phyloP scores from a whole-genome alignment of 2,797 vertebrate genomes.

The Apogon talboti region DNA sequence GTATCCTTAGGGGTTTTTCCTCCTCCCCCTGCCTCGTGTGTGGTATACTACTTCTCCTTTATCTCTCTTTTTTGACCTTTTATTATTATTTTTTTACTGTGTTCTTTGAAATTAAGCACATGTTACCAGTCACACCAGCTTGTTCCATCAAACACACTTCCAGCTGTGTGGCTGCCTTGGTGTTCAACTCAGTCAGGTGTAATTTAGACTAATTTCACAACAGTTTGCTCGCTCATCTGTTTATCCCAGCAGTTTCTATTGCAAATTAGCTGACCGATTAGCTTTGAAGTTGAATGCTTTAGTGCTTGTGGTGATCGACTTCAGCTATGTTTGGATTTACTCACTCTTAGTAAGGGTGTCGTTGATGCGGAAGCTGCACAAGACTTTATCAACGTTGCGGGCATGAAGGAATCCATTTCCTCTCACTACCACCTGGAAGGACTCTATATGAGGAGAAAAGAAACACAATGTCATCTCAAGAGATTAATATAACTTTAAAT shows the following conservation, averaged over 20 bases:
- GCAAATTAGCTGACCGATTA: neutral
- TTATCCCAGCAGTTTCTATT: constrained; percentile 26
- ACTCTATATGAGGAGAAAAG: constrained; percentile 80
- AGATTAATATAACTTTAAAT: no score
- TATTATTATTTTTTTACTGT: neutral
- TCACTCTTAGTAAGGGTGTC: constrained; percentile 94
- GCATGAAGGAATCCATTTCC: constrained; percentile 96
- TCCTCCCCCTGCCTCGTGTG: constrained; percentile 46
- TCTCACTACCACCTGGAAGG: constrained; percentile 95
- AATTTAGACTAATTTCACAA: constrained; percentile 3
- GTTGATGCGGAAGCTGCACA: constrained; percentile 98
- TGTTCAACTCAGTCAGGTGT: constrained; percentile 7
- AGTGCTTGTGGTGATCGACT: neutral
- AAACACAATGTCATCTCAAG: constrained; percentile 12
- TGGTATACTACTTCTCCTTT: constrained; percentile 41
- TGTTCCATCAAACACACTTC: constrained; percentile 30
- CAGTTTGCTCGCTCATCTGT: neutral
- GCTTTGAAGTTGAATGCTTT: constrained; percentile 2
- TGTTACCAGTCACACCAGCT: constrained; percentile 31
- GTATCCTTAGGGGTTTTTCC: constrained; percentile 38
- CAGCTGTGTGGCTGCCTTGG: constrained; percentile 19
- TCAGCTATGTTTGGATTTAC: constrained; percentile 51
- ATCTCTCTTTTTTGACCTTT: constrained; percentile 41
- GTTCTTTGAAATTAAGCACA: constrained; percentile 35
- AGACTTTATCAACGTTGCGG: constrained; percentile 92